Base-by-base conservation (phyloP, 2,888 invertebrate genomes). In the Eudemis profundana region DNA sequence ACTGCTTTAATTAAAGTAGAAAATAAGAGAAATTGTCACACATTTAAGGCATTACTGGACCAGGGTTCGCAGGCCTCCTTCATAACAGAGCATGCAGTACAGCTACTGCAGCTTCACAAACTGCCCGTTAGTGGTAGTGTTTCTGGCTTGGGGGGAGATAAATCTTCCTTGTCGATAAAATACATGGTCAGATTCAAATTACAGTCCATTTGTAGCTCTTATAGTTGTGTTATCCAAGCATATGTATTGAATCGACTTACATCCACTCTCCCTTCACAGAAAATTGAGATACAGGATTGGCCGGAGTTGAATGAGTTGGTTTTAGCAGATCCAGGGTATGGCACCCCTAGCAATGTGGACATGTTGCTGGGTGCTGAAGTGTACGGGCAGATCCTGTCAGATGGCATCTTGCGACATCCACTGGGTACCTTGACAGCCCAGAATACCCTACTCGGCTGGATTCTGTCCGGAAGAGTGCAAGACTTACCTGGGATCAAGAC, bases 21-120 rank as follows among this genome's bases (percentile, higher is more conserved):
- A 42, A 49, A 50, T 59, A 50, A 38, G 5, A 49, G 46, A 17
- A 62, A 56, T 17, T 56, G 50, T 17, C 47, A 29, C 12, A 42
- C 50, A 23, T 49, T 68, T 21, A 49, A n/a, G n/a, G n/a, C n/a
- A n/a, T n/a, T n/a, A n/a, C n/a, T n/a, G n/a, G n/a, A n/a, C n/a
- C n/a, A n/a, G 27, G 68, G 70, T 17, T 70, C 70, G n/a, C 68
- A 68, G 49, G 65, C 66, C 10, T 50, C 68, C 10, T 68, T 70
- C 17, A 36, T 68, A 10, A 68, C 60, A 14, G 63, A 65, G 44
- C 49, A 47, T 38, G 70, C 67, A 51, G 44, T 66, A 42, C 68
- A 70, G 53, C 33, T 63, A 15, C 46, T 70, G 27, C 40, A 42
- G 50, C 63, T 70, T 7, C 57, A 63, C 12, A 68, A 57, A 50